These are phyloP conservation scores for Rattus norvegicus DNA, from an alignment of 2,113 vertebrate genomes.

Conservation along the genomic window DNA sequence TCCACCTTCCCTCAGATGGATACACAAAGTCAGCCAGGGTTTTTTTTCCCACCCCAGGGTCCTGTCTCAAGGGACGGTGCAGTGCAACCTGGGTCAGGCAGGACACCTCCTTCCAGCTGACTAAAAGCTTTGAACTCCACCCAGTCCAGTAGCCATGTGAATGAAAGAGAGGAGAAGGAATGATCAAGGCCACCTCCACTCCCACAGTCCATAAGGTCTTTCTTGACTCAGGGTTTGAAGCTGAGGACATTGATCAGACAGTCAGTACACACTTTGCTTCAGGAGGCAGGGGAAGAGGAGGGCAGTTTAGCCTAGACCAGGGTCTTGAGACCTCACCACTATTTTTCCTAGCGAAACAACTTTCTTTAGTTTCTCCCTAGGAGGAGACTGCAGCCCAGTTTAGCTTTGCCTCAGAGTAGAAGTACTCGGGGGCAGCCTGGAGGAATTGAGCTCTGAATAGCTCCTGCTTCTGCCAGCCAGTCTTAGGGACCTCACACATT, in stretches of 20 bases:
- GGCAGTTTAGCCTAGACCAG: not conserved
- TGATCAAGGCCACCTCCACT: not conserved
- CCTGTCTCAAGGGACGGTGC: not conserved
- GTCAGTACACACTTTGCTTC: not conserved
- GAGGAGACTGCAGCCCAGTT: not conserved
- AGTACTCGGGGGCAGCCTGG: not conserved
- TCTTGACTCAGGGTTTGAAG: not conserved
- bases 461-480: not conserved
- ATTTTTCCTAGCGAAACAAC: not conserved
- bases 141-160: not conserved
- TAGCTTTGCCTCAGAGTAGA: not conserved
- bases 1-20: not conserved
- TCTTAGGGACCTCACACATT: not conserved
- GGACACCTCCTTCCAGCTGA: too few species aligned
- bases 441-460: not conserved
- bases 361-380: not conserved
- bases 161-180: not conserved
- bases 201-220: not conserved
- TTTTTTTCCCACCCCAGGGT: not conserved
- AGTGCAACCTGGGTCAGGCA: not conserved
- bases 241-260: not conserved
- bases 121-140: not conserved
- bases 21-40: not conserved
- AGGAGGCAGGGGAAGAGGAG: not conserved
- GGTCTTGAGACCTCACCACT: not conserved